Evolutionary conservation across 2,113 vertebrate species (phyloP).

Genomic region (Bungarus multicinctus): DNA sequence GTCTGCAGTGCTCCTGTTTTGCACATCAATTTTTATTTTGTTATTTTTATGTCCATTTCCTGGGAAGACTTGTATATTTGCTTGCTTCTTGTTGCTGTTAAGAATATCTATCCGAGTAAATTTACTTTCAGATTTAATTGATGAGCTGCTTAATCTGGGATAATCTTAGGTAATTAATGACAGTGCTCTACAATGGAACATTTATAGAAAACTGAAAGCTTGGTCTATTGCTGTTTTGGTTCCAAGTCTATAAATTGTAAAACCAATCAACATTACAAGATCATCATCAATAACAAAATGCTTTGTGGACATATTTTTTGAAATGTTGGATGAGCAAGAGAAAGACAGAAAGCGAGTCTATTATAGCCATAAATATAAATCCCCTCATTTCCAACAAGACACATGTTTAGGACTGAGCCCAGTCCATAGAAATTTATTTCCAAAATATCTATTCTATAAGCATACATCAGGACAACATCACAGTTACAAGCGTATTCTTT

Average conservation of each 20-base stretch:
- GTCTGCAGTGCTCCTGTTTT: background rate
- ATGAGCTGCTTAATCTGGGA: background rate
- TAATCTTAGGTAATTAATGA: conserved; percentile 18
- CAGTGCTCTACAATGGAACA: conserved; percentile 27
- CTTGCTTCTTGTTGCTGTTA: background rate
- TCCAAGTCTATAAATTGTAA: conserved; percentile 3
- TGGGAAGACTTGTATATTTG: background rate
- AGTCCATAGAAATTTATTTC: background rate
- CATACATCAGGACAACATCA: background rate
- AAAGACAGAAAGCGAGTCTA: background rate
- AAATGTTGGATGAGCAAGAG: background rate
- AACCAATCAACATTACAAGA: background rate
- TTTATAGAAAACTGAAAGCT: conserved; percentile 23
- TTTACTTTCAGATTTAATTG: conserved; percentile 30
- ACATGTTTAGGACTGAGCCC: background rate
- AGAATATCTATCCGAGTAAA: conserved; percentile 16
- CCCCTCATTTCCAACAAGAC: background rate
- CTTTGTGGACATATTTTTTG: background rate
- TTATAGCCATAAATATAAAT: background rate
- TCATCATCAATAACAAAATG: background rate
- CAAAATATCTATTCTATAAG: background rate
- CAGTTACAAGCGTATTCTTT: background rate
- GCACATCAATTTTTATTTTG: background rate
- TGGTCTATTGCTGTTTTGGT: background rate
- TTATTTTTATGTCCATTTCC: conserved; percentile 28